Percentiles rank a stretch among this genome's conserved stretches.
Conservation (phyloP, 2,113 vertebrate genomes). For the Etia nguti region DNA sequence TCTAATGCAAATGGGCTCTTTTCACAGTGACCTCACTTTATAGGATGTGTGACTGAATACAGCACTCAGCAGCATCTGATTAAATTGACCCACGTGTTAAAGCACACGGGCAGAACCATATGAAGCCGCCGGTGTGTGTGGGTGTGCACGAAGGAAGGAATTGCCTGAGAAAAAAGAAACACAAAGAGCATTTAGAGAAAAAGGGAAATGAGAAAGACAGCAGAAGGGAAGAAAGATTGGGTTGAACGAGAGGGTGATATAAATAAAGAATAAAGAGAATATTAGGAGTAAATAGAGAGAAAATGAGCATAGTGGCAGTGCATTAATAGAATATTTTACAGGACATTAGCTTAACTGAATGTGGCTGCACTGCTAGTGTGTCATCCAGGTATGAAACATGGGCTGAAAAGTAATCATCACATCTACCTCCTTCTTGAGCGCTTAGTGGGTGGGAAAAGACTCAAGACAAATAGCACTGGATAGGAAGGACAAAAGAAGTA, state of each 20-base stretch:
- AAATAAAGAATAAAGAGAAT: constrained; percentile 21
- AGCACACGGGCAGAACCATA: not conserved
- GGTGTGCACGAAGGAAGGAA: not conserved
- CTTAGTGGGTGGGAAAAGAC: not conserved
- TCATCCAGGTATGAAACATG: constrained; percentile 6
- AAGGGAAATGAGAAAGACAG: not conserved
- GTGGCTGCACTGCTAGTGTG: not conserved
- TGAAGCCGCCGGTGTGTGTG: not conserved
- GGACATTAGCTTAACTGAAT: constrained; percentile 42
- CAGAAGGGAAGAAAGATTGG: not conserved
- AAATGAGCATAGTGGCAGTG: not conserved
- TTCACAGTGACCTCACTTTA: constrained; percentile 32
- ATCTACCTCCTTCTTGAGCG: not conserved
- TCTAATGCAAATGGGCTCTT: constrained; percentile 17
- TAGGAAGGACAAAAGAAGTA: not conserved
- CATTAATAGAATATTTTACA: constrained; percentile 43
- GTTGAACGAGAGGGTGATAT: not conserved
- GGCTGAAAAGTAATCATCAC: constrained; percentile 10
- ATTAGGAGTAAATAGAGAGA: constrained; percentile 1
- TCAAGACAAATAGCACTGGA: not conserved
- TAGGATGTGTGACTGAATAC: constrained; percentile 11
- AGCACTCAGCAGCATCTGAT: constrained; percentile 15
- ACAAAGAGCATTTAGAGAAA: constrained; percentile 11
- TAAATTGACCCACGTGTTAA: constrained; percentile 29
- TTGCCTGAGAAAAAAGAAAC: not conserved